Conservation (phyloP, 2,113 vertebrate species). For the Dryoscopus gambensis region DNA sequence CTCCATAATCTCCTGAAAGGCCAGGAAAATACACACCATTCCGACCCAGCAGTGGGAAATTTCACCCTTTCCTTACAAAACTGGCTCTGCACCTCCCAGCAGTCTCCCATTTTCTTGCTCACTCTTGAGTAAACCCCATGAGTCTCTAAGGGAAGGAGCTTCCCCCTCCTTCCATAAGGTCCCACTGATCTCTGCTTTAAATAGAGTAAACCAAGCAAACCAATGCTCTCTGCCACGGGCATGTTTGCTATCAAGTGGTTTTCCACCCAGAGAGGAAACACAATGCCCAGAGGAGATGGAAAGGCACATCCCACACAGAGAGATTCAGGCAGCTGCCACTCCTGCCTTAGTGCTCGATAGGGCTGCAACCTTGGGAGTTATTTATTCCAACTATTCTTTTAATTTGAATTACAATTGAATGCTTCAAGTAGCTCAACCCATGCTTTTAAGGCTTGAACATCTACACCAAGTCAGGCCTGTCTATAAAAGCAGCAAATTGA, state of each 20-base stretch:
- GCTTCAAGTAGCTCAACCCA: slow-evolving; percentile 15
- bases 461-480: neutral
- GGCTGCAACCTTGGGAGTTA: neutral
- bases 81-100: neutral
- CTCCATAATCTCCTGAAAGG: neutral
- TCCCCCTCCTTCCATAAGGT: neutral
- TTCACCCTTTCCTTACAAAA: neutral
- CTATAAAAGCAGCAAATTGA: neutral
- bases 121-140: neutral
- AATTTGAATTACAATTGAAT: neutral
- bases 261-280: neutral
- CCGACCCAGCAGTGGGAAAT: neutral
- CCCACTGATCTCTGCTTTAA: neutral
- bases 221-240: neutral
- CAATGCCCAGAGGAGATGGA: neutral
- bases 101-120: neutral
- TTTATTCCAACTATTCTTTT: slow-evolving; percentile 19
- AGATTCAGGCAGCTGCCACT: neutral
- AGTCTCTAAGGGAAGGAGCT: neutral
- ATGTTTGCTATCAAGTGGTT: neutral
- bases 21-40: neutral
- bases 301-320: neutral
- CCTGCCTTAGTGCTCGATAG: neutral
- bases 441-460: neutral
- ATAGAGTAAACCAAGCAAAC: neutral